Evolutionary conservation across 2,888 invertebrate genomes (phyloP).

Genomic region (Neoaliturus tenellus): DNA sequence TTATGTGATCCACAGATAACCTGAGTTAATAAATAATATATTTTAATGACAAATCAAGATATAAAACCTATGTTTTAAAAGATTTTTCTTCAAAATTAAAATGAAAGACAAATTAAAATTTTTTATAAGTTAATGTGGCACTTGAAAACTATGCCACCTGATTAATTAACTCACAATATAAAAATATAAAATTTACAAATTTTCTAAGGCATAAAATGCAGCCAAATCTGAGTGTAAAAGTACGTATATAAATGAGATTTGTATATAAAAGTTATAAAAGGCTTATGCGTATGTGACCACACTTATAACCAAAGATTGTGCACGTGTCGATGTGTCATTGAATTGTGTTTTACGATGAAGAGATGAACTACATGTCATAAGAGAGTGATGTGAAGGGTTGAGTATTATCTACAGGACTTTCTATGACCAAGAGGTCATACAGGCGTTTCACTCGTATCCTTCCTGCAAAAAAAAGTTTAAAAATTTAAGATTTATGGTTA

Average conservation of each 20-base stretch:
- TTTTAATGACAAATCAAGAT: not conserved
- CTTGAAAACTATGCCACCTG: not conserved
- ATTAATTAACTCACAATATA: not conserved
- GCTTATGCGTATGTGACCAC: not conserved
- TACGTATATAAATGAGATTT: too few relatives aligned
- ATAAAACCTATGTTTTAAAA: too few relatives aligned
- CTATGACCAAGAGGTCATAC: conserved; percentile 61
- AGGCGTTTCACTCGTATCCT: conserved; percentile 69
- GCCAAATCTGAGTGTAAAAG: too few relatives aligned
- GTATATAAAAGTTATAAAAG: not conserved
- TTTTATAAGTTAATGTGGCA: not conserved
- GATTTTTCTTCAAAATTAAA: too few relatives aligned
- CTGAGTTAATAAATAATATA: not conserved
- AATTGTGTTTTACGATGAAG: not conserved
- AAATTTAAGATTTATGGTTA: too few relatives aligned
- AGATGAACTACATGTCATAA: not conserved
- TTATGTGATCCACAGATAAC: not conserved
- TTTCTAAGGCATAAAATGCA: not conserved
- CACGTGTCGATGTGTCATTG: not conserved
- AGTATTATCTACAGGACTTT: not conserved
- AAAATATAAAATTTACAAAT: not conserved
- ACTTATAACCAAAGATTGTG: not conserved
- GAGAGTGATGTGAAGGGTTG: not conserved
- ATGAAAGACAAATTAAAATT: not conserved
- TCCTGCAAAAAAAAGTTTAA: conserved; percentile 66